Conservation (phyloP, 2,797 vertebrate species). For the Novumbra hubbsi region DNA sequence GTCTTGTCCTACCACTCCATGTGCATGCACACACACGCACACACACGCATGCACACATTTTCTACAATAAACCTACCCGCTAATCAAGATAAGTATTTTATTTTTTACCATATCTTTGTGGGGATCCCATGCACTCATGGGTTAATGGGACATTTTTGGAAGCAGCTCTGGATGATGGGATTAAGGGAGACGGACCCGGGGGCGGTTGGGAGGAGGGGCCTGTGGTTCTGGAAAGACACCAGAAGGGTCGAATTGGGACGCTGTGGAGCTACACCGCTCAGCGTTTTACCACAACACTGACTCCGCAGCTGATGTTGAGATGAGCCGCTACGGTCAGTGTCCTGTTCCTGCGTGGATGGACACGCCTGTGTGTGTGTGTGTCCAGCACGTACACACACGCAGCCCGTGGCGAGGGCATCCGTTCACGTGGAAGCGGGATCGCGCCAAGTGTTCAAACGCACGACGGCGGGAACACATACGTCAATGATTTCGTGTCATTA, state of each 20-base stretch:
- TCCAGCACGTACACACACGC: slow-evolving; percentile 28
- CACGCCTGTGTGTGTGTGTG: slow-evolving; percentile 5
- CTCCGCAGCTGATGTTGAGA: not conserved
- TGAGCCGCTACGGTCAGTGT: not conserved
- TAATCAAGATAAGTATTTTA: too few species aligned
- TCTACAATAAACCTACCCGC: too few species aligned
- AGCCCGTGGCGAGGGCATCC: slow-evolving; percentile 34
- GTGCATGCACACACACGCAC: not conserved
- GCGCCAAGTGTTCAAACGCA: slow-evolving; percentile 15
- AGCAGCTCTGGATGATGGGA: slow-evolving; percentile 59
- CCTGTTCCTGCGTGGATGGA: not conserved
- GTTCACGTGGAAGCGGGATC: slow-evolving; percentile 15
- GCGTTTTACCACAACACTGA: not conserved
- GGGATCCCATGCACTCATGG: slow-evolving; percentile 37
- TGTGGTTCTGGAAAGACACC: slow-evolving; percentile 41
- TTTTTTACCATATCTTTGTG: too few species aligned
- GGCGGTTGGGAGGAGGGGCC: slow-evolving; percentile 39
- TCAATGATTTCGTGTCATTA: slow-evolving; percentile 26
- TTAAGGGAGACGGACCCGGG: slow-evolving; percentile 47
- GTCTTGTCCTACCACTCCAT: too few species aligned
- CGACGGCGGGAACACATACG: slow-evolving; percentile 11
- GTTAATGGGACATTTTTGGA: slow-evolving; percentile 48
- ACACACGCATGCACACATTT: slow-evolving; percentile 29
- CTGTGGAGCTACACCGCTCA: slow-evolving; percentile 25
- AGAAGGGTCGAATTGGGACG: slow-evolving; percentile 22